Evolutionary conservation across 2,113 vertebrate genomes (phyloP), one percentile per base, ranked within the genome.

Genomic region (Macquaria australasica): DNA sequence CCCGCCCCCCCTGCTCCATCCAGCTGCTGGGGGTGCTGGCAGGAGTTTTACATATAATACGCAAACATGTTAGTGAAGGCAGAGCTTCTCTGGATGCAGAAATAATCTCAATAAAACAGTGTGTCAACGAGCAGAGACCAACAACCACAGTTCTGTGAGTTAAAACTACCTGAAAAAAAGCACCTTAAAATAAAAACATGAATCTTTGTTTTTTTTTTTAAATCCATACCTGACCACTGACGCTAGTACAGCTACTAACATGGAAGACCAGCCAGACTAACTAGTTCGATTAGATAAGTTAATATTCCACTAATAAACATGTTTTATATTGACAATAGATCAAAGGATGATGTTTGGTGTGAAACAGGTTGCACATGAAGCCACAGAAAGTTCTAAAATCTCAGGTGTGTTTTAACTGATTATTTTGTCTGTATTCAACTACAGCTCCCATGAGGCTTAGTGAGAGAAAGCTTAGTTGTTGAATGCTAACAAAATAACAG

Each of bases 201-300:
- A 31, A 31, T 31, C 8, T 76, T 21, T 55, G 43, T 21, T 21
- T 56, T 1, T 76, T 21, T n/a, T 67, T 21, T 31, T 56, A 0
- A 58, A 70, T 71, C 72, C 73, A 45, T 31, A 72, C 69, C 60
- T 55, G 72, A 87, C 84, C 78, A 73, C 83, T 83, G 84, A 78
- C 59, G 79, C 63, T 81, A 69, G 69, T 63, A 43, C 53, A 64
- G 88, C 85, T 79, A 71, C 80, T 79, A 79, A 90, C 85, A 73
- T 85, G 87, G 90, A 91, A 89, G 90, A 91, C 85, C 56, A 66
- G 82, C 69, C 53, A 48, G 39, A 81, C 85, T 37, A 87, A 86
- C 68, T 77, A 68, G 50, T 68, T 70, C 45, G 72, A 70, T 74
- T 66, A 70, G 58, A 67, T 70, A 67, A 66, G 48, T 77, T 66